Evolutionary conservation across 2,113 vertebrate genomes (phyloP), one percentile per base, ranked within the genome.

Genomic region (Cottus gobio): DNA sequence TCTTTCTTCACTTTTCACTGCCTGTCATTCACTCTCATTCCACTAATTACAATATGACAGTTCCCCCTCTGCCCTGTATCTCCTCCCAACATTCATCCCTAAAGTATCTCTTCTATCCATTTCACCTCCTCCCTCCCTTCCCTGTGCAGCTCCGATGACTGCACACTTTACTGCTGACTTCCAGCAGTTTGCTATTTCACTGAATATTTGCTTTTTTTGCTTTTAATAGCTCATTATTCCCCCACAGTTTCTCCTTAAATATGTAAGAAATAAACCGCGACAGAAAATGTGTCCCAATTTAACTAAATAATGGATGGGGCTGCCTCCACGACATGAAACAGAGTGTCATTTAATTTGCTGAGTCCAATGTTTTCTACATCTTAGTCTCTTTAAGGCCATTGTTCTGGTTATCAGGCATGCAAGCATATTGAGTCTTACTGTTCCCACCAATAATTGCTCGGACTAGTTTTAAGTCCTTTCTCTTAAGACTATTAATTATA

Each of bases 1-100:
- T 87, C 79, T 78, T 44, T 63, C 39, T 64, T 79, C 42, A 74
- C 58, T 67, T 79, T 85, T 83, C 37, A 30, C 28, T 34, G 26
- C 77, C 85, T 58, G 86, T 87, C 90, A 87, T 42, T 89, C 83
- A 73, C 48, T 66, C 60, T 64, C 20, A 13, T 62, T 79, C 52
- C 10, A 54, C 63, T 85, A 70, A 85, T 86, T 76, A 83, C 31
- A 74, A 50, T 71, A 68, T 66, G 70, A 73, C 20, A 30, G 9
- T 39, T 69, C 73, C 58, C 64, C 56, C 46, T 79, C 64, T 39
- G 37, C 57, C 66, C 57, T 79, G 20, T 60, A 56, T 74, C 67
- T 80, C 63, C 62, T 63, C 44, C 50, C 52, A 80, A 11, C 37
- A 85, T 65, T 75, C 31, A 71, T 71, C 34, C 60, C n/a, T 2